These are phyloP conservation scores for Otolemur crassicaudatus DNA, from an alignment of 2,797 vertebrate species.

Conservation along the genomic window DNA sequence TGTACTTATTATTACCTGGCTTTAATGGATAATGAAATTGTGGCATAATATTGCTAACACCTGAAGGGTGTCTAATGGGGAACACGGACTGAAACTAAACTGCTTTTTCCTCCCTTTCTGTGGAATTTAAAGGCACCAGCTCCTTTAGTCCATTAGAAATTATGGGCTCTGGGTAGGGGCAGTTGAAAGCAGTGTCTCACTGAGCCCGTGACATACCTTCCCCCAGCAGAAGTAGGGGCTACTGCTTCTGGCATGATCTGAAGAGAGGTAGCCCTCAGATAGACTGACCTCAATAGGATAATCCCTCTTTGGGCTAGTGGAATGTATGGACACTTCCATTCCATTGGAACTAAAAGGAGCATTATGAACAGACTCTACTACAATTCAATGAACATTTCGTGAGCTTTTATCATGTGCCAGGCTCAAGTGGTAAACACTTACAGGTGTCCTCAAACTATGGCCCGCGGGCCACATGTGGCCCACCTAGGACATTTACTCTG, in stretches of 20 bases:
- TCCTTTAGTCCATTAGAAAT: slow-evolving; percentile 54
- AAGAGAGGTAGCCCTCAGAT: background rate
- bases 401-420: background rate
- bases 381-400: background rate
- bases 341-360: background rate
- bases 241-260: background rate
- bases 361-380: background rate
- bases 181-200: background rate
- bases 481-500: no score
- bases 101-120: slow-evolving; percentile 53
- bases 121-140: slow-evolving; percentile 78
- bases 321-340: background rate
- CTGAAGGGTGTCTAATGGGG: slow-evolving; percentile 89
- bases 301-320: background rate
- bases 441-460: no score
- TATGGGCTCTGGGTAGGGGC: slow-evolving; percentile 52
- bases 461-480: no score
- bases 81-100: slow-evolving; percentile 77
- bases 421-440: background rate
- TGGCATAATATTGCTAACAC: slow-evolving; percentile 85
- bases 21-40: slow-evolving; percentile 87
- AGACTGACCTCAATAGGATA: background rate
- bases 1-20: slow-evolving; percentile 82
- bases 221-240: background rate
- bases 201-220: background rate